A percentile compares a stretch with the other conserved stretches of the same genome.
Conservation (phyloP, 2,797 vertebrate species). For the Gambusia yucatana region DNA sequence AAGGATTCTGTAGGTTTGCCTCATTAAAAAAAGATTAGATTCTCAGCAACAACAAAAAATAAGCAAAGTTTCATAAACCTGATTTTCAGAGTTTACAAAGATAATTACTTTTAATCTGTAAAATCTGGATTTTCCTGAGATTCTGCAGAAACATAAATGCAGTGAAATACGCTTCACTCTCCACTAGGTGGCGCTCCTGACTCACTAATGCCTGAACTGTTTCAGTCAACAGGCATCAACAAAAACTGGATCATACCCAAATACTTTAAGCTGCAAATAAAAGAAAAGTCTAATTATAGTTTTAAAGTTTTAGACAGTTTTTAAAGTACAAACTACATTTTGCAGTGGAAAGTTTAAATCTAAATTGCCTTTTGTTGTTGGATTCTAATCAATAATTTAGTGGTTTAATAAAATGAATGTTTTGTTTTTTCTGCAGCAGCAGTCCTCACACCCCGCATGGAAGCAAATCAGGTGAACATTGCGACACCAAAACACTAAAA, state of each 20-base stretch:
- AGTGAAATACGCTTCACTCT: slow-evolving; percentile 7
- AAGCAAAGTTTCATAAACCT: neutral
- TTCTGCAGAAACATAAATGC: slow-evolving; percentile 5
- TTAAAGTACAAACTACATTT: neutral
- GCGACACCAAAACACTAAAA: neutral
- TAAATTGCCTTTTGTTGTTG: neutral
- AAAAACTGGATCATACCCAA: neutral
- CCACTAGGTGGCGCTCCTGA: slow-evolving; percentile 68
- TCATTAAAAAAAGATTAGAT: neutral
- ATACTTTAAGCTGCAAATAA: neutral
- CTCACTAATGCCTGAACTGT: slow-evolving; percentile 6
- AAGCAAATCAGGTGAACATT: slow-evolving; percentile 59
- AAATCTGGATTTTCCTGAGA: neutral
- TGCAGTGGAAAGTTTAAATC: too few relatives aligned
- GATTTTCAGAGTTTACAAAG: too few relatives aligned
- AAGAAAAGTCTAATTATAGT: neutral
- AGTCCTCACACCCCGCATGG: slow-evolving; percentile 26
- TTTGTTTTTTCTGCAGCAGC: slow-evolving; percentile 38
- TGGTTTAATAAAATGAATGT: neutral
- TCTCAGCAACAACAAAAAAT: neutral
- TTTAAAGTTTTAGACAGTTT: slow-evolving; percentile 1
- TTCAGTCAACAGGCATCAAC: neutral
- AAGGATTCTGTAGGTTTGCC: too few relatives aligned
- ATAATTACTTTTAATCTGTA: neutral
- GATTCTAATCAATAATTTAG: neutral